Evolutionary conservation across 2,113 vertebrate species (phyloP).

Genomic region (Perognathus longimembris): DNA sequence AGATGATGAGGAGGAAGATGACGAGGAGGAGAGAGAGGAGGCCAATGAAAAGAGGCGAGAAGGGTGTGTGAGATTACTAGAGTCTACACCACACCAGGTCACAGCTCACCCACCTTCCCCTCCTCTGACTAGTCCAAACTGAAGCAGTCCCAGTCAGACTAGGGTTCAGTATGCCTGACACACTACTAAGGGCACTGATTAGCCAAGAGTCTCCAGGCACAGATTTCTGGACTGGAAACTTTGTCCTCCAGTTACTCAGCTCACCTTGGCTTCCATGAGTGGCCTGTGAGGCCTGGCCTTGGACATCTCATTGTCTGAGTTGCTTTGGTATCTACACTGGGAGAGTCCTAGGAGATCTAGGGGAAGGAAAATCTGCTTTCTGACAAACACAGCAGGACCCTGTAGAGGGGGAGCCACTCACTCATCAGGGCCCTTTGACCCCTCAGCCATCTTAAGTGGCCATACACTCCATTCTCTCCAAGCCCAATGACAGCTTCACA

Average conservation of each 20-base stretch:
- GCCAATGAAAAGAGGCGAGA: neutral
- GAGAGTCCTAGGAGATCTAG: neutral
- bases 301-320: neutral
- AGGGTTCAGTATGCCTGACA: constrained; percentile 7
- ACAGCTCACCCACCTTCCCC: neutral
- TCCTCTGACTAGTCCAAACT: constrained; percentile 47
- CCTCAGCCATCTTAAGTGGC: neutral
- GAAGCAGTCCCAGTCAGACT: neutral
- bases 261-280: neutral
- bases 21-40: neutral
- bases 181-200: neutral
- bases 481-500: neutral
- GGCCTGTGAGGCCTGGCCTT: neutral
- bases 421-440: neutral
- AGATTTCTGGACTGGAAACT: constrained; percentile 43
- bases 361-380: neutral
- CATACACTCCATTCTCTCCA: neutral
- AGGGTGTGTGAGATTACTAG: neutral
- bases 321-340: neutral
- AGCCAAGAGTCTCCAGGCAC: neutral
- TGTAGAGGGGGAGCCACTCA: neutral
- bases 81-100: neutral
- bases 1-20: constrained; percentile 47
- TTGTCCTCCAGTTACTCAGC: neutral
- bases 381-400: constrained; percentile 16